Evolutionary conservation across 2,113 vertebrate genomes (phyloP).

Genomic region (western clawed frog (Xenopus tropicalis)): DNA sequence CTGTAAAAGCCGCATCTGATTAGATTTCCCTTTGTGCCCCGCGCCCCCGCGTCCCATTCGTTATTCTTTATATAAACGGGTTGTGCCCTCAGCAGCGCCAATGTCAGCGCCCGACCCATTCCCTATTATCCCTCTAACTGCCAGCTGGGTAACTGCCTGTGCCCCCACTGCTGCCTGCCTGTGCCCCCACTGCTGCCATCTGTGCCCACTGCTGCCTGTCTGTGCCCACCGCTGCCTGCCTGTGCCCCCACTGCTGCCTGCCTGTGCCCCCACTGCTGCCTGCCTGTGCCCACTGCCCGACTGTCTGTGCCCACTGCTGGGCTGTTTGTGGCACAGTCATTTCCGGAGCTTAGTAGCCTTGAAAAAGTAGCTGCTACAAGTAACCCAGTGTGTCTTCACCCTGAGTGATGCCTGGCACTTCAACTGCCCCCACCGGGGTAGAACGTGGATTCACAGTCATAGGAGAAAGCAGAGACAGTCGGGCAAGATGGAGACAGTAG

Average conservation of each 20-base stretch:
- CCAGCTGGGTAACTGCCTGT: background rate
- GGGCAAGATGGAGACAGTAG: too few relatives aligned
- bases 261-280: background rate
- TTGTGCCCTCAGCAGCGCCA: background rate
- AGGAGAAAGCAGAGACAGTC: too few relatives aligned
- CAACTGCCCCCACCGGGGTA: too few relatives aligned
- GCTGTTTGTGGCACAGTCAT: too few relatives aligned
- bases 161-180: background rate
- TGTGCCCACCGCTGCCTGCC: background rate
- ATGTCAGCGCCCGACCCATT: background rate
- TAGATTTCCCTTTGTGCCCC: background rate
- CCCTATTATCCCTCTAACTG: background rate
- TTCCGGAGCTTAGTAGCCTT: too few relatives aligned
- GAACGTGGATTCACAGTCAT: too few relatives aligned
- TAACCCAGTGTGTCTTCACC: too few relatives aligned
- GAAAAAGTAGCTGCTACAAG: too few relatives aligned
- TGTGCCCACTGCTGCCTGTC: too few relatives aligned
- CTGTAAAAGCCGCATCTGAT: slow-evolving; percentile 1
- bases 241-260: background rate
- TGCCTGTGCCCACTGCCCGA: background rate
- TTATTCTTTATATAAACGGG: background rate
- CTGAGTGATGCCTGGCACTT: too few relatives aligned
- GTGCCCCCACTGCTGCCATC: background rate
- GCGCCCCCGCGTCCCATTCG: background rate
- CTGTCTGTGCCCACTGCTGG: background rate